Evolutionary conservation across 2,888 invertebrate species (phyloP).

Genomic region (Leptinotarsa juncta): DNA sequence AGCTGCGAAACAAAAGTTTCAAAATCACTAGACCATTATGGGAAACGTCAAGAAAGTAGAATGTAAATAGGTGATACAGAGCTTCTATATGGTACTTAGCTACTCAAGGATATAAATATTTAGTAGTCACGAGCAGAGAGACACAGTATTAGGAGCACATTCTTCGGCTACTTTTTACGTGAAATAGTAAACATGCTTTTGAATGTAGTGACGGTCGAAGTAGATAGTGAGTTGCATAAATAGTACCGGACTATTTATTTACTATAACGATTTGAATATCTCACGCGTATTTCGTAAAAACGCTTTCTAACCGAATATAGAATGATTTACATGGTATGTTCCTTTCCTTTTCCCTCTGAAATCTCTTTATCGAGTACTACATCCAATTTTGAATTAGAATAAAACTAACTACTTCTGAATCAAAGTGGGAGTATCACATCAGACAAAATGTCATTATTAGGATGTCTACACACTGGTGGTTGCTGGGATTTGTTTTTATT

Average conservation of each 20-base stretch:
- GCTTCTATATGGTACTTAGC: conserved; percentile 37
- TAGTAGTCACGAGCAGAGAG: conserved; percentile 52
- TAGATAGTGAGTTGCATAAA: conserved; percentile 41
- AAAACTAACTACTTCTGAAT: neutral
- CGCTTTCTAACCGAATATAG: conserved; percentile 2
- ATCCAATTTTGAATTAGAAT: neutral
- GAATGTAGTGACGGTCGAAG: conserved; percentile 41
- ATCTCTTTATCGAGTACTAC: neutral
- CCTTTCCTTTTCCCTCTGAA: neutral
- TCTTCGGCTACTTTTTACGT: conserved; percentile 46
- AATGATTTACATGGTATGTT: neutral
- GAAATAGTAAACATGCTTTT: conserved; percentile 47
- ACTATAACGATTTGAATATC: conserved; percentile 29
- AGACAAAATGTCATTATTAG: neutral
- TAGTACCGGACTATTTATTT: conserved; percentile 29
- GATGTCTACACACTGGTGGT: too few relatives aligned
- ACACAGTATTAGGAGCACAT: conserved; percentile 50
- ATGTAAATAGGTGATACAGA: conserved; percentile 34
- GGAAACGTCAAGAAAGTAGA: conserved; percentile 28
- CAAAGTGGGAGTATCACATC: neutral
- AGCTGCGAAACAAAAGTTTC: conserved; percentile 17
- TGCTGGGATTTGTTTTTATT: too few relatives aligned
- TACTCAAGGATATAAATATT: conserved; percentile 52
- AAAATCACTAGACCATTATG: conserved; percentile 25
- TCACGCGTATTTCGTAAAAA: conserved; percentile 9